Evolutionary conservation across 2,113 vertebrate species (phyloP).

Genomic region (Eublepharis macularius): DNA sequence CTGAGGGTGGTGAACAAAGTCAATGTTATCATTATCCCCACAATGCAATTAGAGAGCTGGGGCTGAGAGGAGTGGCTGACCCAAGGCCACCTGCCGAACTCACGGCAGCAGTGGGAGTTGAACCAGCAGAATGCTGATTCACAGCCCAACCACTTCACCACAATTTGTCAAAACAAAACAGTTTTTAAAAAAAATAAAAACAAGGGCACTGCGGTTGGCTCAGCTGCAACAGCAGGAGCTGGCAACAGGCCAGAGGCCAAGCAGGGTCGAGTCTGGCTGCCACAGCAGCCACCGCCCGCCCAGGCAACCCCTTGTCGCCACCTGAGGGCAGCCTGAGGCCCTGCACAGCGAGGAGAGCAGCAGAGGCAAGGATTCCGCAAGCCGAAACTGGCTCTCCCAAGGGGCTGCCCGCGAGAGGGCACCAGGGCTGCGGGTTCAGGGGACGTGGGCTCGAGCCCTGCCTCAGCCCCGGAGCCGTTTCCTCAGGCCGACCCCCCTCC

Average conservation of each 20-base stretch:
- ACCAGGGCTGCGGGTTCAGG: not conserved
- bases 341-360: not conserved
- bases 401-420: not conserved
- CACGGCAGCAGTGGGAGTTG: too few relatives aligned
- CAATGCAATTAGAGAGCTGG: too few relatives aligned
- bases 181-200: too few relatives aligned
- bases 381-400: not conserved
- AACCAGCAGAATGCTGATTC: too few relatives aligned
- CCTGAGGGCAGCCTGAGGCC: too few relatives aligned
- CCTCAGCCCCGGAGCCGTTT: not conserved
- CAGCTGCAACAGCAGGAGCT: not conserved
- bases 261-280: not conserved
- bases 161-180: too few relatives aligned
- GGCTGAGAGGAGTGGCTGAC: too few relatives aligned
- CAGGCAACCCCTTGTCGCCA: too few relatives aligned
- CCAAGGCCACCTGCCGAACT: too few relatives aligned
- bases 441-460: not conserved
- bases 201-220: accelerated
- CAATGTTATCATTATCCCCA: too few relatives aligned
- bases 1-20: too few relatives aligned
- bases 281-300: not conserved
- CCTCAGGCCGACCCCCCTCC: not conserved
- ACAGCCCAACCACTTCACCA: too few relatives aligned
- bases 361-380: not conserved
- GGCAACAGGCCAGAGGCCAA: not conserved